A percentile compares a stretch with the other conserved stretches of the same genome.
phyloP scores from a whole-genome alignment of 2,797 vertebrate species.

The Melanogrammus aeglefinus region DNA sequence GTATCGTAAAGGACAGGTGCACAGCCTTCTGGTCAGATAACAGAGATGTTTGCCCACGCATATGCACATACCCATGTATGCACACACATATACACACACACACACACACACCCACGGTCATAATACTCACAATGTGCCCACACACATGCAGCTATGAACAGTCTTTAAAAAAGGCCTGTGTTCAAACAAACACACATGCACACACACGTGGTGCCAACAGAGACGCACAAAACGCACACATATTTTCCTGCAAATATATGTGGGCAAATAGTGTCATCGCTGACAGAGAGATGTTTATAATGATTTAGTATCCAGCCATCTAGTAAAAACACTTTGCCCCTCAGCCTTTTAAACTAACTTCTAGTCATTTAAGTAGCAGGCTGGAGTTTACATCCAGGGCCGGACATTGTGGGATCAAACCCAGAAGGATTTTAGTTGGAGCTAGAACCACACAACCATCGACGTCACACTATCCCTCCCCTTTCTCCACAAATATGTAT shows the following conservation, averaged over 20 bases:
- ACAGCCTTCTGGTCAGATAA: constrained; percentile 38
- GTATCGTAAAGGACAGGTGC: constrained; percentile 58
- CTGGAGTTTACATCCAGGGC: too few species aligned
- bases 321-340: too few species aligned
- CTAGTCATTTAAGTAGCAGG: too few species aligned
- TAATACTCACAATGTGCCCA: constrained; percentile 2
- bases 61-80: constrained; percentile 24
- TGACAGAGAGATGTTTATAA: too few species aligned
- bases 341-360: too few species aligned
- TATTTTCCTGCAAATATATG: neutral
- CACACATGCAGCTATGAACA: constrained; percentile 14
- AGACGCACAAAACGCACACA: neutral
- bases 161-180: neutral
- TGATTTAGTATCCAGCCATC: too few species aligned
- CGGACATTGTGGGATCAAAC: too few species aligned
- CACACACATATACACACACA: constrained; percentile 8
- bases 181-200: constrained; percentile 26
- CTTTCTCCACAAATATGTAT: too few species aligned
- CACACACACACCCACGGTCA: constrained; percentile 14
- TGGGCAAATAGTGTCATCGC: neutral
- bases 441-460: too few species aligned
- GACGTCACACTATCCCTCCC: too few species aligned
- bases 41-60: constrained; percentile 13
- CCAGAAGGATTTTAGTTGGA: too few species aligned
- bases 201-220: constrained; percentile 14